Conservation (phyloP, 2,797 vertebrate species). For the Schizopygopsis pylzovi region DNA sequence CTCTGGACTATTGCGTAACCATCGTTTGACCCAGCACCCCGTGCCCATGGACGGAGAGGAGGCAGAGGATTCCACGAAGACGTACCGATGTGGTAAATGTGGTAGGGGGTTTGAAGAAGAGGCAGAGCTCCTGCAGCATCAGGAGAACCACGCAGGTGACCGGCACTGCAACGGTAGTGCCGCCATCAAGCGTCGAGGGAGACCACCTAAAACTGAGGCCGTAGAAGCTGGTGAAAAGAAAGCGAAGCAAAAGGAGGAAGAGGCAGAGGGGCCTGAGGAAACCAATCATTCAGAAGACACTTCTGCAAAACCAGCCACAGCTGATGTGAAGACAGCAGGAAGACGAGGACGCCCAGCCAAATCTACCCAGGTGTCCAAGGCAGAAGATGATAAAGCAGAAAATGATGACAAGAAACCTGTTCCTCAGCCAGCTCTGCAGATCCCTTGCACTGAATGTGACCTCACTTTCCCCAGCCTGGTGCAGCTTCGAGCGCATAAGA, state of each 20-base stretch:
- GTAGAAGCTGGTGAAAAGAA: conserved; percentile 72
- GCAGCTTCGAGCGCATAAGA: conserved; percentile 78
- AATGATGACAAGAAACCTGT: conserved; percentile 73
- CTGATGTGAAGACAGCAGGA: conserved; percentile 68
- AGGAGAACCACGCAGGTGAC: conserved; percentile 79
- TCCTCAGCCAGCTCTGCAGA: conserved; percentile 63
- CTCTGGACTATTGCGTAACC: conserved; percentile 78
- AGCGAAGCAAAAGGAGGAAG: conserved; percentile 73
- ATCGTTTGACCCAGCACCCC: conserved; percentile 79
- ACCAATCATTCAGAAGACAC: conserved; percentile 60
- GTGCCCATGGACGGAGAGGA: conserved; percentile 72
- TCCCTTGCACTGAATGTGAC: conserved; percentile 79
- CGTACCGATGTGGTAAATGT: conserved; percentile 80
- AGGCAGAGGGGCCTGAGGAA: conserved; percentile 58
- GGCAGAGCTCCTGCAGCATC: conserved; percentile 76
- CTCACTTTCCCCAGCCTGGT: conserved; percentile 71
- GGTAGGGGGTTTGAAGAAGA: conserved; percentile 77
- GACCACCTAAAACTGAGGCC: conserved; percentile 71
- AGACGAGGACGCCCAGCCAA: conserved; percentile 70
- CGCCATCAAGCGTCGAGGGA: conserved; percentile 75
- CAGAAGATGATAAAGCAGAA: conserved; percentile 65
- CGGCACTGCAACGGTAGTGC: conserved; percentile 79
- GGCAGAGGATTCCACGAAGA: conserved; percentile 72
- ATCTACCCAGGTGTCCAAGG: conserved; percentile 56
- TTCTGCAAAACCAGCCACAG: conserved; percentile 3